These are phyloP conservation scores for Heliconius congener DNA, from an alignment of 1,140 invertebrate species.

Conservation along the genomic window DNA sequence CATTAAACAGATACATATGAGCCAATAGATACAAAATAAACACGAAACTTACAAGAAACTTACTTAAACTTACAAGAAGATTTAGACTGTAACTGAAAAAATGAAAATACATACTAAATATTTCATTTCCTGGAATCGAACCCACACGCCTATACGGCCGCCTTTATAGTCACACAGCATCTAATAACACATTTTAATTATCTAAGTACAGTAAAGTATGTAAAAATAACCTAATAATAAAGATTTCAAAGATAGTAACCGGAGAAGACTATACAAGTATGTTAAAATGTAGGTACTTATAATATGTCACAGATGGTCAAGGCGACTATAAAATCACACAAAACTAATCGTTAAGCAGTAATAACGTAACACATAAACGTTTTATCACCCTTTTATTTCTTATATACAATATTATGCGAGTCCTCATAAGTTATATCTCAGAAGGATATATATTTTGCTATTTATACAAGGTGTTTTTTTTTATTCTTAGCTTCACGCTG, in stretches of 20 bases:
- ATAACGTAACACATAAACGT: slow-evolving; percentile 5
- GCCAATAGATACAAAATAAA: too few species aligned
- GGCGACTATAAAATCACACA: slow-evolving; percentile 11
- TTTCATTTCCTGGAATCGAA: too few species aligned
- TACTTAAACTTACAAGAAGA: too few species aligned
- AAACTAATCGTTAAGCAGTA: slow-evolving; percentile 9
- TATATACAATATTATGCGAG: not conserved
- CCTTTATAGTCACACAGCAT: too few species aligned
- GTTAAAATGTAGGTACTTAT: not conserved
- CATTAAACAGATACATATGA: too few species aligned
- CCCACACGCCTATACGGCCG: too few species aligned
- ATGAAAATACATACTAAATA: too few species aligned
- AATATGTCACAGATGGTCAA: slow-evolving; percentile 7
- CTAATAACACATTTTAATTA: not conserved
- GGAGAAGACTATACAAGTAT: not conserved
- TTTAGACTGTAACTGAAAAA: too few species aligned
- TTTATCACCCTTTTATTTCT: slow-evolving; percentile 10
- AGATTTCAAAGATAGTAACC: not conserved
- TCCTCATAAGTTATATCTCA: not conserved
- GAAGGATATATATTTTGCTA: not conserved
- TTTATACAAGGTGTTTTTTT: not conserved
- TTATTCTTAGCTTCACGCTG: too few species aligned
- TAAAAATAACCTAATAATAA: not conserved
- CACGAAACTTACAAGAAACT: too few species aligned
- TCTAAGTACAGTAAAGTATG: not conserved